Conservation (phyloP, 2,797 vertebrate species). For the Adelosebastes latens region DNA sequence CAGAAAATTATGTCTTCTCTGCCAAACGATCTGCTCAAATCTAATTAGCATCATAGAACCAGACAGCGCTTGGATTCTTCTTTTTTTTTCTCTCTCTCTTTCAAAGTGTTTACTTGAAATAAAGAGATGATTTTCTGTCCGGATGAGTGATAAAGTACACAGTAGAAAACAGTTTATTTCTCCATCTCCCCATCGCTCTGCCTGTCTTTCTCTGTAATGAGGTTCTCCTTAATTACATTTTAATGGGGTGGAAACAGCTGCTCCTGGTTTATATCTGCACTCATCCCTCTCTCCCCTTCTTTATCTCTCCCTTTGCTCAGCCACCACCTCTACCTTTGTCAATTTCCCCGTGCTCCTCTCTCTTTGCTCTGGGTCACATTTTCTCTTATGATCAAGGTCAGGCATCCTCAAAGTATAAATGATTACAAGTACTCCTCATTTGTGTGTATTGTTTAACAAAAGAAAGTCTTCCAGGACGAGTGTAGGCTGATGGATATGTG, state of each 20-base stretch:
- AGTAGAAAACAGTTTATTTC: constrained; percentile 59
- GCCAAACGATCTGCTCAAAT: constrained; percentile 57
- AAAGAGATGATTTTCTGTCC: constrained; percentile 58
- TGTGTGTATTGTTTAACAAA: too few relatives aligned
- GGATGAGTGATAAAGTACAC: constrained; percentile 63
- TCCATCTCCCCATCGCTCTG: constrained; percentile 45
- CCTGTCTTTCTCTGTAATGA: constrained; percentile 68
- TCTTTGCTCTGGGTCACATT: not conserved
- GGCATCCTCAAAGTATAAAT: not conserved
- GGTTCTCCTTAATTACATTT: constrained; percentile 76
- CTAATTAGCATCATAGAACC: constrained; percentile 55
- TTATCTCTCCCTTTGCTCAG: constrained; percentile 1
- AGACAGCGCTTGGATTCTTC: constrained; percentile 5
- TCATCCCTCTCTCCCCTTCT: constrained; percentile 28
- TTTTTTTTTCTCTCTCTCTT: not conserved
- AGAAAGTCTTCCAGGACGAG: too few relatives aligned
- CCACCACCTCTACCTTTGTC: constrained; percentile 8
- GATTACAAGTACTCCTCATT: not conserved
- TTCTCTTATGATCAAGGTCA: not conserved
- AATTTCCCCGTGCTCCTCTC: not conserved
- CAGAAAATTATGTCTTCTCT: constrained; percentile 48
- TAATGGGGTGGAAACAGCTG: constrained; percentile 75
- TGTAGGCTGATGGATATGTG: too few relatives aligned
- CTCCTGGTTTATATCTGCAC: constrained; percentile 51
- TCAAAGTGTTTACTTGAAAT: constrained; percentile 54